Evolutionary conservation across 2,888 invertebrate species (phyloP).

Genomic region (Myathropa florea): DNA sequence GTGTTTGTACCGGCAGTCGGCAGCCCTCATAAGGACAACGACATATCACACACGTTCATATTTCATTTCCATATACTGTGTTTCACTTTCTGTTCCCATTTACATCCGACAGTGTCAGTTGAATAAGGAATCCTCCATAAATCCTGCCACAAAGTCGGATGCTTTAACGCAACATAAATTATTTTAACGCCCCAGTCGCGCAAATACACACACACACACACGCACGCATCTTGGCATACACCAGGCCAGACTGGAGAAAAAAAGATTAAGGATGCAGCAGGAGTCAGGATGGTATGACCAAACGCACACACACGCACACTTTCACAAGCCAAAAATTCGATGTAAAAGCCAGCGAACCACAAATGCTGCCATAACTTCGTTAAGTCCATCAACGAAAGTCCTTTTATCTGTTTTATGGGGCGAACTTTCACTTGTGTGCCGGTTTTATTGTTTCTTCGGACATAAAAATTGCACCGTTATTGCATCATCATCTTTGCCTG

Average conservation of each 20-base stretch:
- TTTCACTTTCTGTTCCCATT: conserved; percentile 58
- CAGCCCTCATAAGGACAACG: conserved; percentile 24
- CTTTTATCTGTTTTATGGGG: conserved; percentile 50
- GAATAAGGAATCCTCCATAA: conserved; percentile 61
- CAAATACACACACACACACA: neutral
- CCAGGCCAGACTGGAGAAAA: conserved; percentile 14
- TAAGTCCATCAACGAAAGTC: conserved; percentile 53
- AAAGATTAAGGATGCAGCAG: conserved; percentile 32
- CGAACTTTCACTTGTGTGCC: conserved; percentile 54
- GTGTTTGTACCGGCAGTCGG: neutral
- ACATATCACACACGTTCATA: conserved; percentile 45
- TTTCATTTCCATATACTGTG: conserved; percentile 52
- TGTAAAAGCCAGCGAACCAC: conserved; percentile 54
- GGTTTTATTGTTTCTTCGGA: conserved; percentile 51
- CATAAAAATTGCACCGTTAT: conserved; percentile 68
- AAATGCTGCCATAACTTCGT: conserved; percentile 54
- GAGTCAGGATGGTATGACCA: conserved; percentile 14
- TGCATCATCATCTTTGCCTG: conserved; percentile 56
- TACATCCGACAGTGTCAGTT: conserved; percentile 57
- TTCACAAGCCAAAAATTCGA: neutral
- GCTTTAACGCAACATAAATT: conserved; percentile 69
- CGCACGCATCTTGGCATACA: neutral
- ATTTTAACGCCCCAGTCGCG: conserved; percentile 52
- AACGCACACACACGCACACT: neutral
- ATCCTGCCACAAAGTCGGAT: conserved; percentile 67